Conservation (phyloP, 2,797 vertebrate species). For the Picus viridis region DNA sequence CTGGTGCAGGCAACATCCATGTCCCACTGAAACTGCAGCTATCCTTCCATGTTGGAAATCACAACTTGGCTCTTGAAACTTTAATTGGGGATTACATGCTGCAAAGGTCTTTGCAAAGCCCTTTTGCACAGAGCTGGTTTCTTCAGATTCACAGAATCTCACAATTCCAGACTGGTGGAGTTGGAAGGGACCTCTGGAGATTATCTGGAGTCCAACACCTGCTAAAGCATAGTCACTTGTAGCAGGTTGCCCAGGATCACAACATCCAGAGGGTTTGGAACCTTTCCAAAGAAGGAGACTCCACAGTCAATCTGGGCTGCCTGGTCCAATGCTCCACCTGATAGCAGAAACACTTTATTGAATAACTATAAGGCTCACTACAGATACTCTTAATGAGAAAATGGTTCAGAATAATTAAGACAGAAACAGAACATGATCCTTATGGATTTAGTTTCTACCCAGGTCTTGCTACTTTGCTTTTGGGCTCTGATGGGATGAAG, state of each 20-base stretch:
- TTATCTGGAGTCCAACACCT: no score
- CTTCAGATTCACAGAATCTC: not conserved
- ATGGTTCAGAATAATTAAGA: not conserved
- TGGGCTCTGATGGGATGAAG: not conserved
- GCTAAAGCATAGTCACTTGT: no score
- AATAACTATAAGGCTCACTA: not conserved
- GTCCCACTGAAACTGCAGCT: not conserved
- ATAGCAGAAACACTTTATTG: not conserved
- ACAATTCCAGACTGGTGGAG: no score
- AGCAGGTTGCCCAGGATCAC: no score
- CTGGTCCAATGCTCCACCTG: not conserved
- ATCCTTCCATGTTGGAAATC: not conserved
- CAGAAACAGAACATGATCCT: not conserved
- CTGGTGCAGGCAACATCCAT: not conserved
- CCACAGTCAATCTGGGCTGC: no score
- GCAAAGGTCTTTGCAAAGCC: not conserved
- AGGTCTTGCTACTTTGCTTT: not conserved
- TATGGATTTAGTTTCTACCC: not conserved
- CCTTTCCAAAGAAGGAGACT: no score
- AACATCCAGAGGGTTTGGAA: no score
- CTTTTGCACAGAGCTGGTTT: not conserved
- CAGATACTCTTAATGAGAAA: not conserved
- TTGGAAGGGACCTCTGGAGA: no score
- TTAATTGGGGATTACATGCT: not conserved
- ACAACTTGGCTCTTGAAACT: not conserved